Evolutionary conservation across 2,888 invertebrate genomes (phyloP).

Genomic region (Lasioglossum figueresi): DNA sequence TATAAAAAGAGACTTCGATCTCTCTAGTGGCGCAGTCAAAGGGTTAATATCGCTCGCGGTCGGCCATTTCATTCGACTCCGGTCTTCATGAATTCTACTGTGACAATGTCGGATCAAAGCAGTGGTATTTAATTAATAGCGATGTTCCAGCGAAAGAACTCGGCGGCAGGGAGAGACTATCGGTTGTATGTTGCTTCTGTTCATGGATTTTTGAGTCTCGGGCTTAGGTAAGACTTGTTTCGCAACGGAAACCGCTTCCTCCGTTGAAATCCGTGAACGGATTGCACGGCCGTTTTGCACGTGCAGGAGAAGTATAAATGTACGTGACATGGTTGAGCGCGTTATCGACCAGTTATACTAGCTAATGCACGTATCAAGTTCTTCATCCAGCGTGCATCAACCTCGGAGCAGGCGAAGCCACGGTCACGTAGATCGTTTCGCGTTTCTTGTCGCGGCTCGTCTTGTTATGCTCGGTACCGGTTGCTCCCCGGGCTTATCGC

Average conservation of each 20-base stretch:
- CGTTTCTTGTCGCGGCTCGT: conserved; percentile 60
- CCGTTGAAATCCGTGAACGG: conserved; percentile 39
- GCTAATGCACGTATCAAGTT: conserved; percentile 72
- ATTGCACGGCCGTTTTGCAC: conserved; percentile 47
- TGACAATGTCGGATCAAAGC: not conserved
- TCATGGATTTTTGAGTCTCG: not conserved
- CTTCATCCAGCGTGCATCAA: conserved; percentile 59
- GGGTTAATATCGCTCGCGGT: not conserved
- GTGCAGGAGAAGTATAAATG: conserved; percentile 50
- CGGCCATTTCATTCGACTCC: not conserved
- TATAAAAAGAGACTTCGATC: not conserved
- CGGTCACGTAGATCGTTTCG: conserved; percentile 60
- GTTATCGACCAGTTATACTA: conserved; percentile 67
- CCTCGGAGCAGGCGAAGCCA: conserved; percentile 32
- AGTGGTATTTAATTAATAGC: not conserved
- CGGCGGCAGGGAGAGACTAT: not conserved
- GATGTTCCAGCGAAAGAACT: conserved; percentile 2
- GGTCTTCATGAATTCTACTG: not conserved
- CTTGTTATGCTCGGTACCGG: conserved; percentile 52
- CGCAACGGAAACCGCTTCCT: conserved; percentile 1
- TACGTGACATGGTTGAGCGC: conserved; percentile 38
- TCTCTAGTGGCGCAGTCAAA: not conserved
- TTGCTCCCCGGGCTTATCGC: conserved; percentile 44
- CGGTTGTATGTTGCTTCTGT: conserved; percentile 1
- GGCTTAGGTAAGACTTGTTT: not conserved